A percentile compares a stretch with the other conserved stretches of the same genome.
Evolutionary conservation across 2,113 vertebrate species (phyloP).

Genomic region (Callospermophilus lateralis): DNA sequence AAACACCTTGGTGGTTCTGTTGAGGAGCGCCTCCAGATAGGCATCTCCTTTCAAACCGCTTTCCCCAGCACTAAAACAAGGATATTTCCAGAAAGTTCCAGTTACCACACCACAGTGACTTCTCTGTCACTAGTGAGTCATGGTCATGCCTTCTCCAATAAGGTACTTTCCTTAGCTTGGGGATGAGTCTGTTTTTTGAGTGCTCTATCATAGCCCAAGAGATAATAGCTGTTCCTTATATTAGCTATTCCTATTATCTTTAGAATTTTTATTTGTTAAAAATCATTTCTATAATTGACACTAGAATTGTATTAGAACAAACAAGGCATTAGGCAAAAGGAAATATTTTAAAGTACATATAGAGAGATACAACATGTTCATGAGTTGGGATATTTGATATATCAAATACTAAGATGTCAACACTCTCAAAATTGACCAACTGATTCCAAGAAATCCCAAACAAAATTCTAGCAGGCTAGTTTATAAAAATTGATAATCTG

Average conservation of each 20-base stretch:
- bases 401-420: neutral
- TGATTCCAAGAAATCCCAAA: neutral
- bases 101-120: neutral
- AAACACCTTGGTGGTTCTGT: neutral
- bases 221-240: neutral
- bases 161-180: too few relatives aligned
- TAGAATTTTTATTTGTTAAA: neutral
- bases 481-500: neutral
- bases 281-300: neutral
- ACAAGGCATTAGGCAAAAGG: neutral
- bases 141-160: neutral
- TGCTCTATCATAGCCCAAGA: neutral
- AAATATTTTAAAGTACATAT: neutral
- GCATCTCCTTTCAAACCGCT: neutral
- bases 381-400: neutral
- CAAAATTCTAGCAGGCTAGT: neutral
- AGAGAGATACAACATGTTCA: neutral
- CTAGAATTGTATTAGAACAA: neutral
- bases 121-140: neutral
- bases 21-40: neutral
- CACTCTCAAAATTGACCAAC: neutral
- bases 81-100: neutral
- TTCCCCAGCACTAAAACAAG: neutral
- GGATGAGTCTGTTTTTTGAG: too few relatives aligned
- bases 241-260: neutral